Base-by-base conservation (phyloP, 2,888 invertebrate genomes). In the Harpalus rubripes region DNA sequence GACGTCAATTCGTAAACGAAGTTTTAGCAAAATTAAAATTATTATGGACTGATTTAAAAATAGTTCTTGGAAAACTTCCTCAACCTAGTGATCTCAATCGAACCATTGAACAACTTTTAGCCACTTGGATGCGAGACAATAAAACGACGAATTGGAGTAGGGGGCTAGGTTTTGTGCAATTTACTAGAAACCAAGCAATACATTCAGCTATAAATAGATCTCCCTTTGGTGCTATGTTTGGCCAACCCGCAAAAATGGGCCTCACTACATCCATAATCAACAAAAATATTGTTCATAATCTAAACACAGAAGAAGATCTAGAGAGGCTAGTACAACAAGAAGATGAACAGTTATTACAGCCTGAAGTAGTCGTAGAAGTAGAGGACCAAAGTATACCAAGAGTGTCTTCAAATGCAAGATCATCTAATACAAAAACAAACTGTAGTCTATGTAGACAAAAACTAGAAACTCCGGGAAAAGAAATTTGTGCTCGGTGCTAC, bases 31-130 rank as follows among this genome's bases (percentile, higher is more conserved):
- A 89, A 63, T 22, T 88, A 89, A 86, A 86, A 1, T 7, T 1
- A 6, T 86, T 89, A 86, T 91, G 90, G 90, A 86, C 87, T n/a
- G 89, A 87, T 79, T 58, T 88, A 22, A 90, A 90, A 88, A 89
- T 90, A 61, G 88, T 90, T 12, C 89, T 90, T 85, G 89, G 90
- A n/a, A 89, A 90, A 87, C 89, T 89, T 5, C 44, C 44, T 10
- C 44, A 8, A 8, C 44, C 44, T 12, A 52, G 4, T 12, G 44
- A 52, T 52, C 12, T 52, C 8, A 52, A 52, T 12, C 44, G 12
- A 52, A 52, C 10, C 4, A 12, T 52, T 12, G 7, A 6, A 10
- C 8, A 52, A 52, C 44, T 52, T 52, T 52, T 52, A 52, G 44
- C 8, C 1, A 52, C 2, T 52, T 52, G 44, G 44, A 52, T 52